Conservation (phyloP, 2,113 vertebrate genomes). For the Sula dactylatra region DNA sequence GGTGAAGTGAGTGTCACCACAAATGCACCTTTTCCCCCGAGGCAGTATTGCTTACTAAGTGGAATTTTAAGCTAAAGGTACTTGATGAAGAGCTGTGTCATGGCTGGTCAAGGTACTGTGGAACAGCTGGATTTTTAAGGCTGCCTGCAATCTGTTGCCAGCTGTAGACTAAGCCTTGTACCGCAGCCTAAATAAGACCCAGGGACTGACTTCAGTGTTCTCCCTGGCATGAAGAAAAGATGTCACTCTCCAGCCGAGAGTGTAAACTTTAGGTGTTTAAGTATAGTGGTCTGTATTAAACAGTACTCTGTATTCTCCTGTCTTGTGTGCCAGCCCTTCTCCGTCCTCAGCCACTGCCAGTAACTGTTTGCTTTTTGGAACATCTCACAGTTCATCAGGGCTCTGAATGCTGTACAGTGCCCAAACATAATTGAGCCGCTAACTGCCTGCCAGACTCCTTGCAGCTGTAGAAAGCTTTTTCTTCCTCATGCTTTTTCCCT, state of each 20-base stretch:
- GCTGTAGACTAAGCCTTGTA: not conserved
- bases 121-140: not conserved
- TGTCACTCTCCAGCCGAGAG: not conserved
- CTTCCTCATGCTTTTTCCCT: not conserved
- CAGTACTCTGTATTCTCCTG: not conserved
- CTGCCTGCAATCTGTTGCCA: not conserved
- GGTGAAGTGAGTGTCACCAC: not conserved
- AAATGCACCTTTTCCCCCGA: not conserved
- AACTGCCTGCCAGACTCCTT: not conserved
- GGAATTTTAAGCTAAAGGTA: not conserved
- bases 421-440: not conserved
- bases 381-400: not conserved
- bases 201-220: not conserved
- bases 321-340: not conserved
- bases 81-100: not conserved
- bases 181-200: not conserved
- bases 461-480: not conserved
- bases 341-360: not conserved
- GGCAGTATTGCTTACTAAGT: not conserved
- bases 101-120: not conserved
- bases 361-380: not conserved
- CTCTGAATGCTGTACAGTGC: not conserved
- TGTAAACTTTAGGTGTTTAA: not conserved
- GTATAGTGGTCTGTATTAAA: not conserved
- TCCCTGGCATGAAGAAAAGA: not conserved